Percentiles rank a stretch among this genome's conserved stretches.
These are phyloP conservation scores for Grallaria varia DNA, from an alignment of 2,113 vertebrate species.

Conservation along the genomic window DNA sequence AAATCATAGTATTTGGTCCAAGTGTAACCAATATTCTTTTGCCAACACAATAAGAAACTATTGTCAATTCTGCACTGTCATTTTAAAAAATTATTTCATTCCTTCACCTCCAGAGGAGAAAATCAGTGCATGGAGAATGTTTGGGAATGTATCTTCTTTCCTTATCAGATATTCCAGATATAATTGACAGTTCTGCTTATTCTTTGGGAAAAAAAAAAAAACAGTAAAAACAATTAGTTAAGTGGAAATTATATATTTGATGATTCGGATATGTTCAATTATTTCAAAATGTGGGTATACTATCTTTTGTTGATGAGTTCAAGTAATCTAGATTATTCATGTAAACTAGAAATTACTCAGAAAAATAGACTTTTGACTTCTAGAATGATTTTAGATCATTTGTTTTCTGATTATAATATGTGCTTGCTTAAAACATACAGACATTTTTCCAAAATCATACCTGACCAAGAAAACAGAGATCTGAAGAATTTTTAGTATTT, in stretches of 20 bases:
- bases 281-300: background rate
- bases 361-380: background rate
- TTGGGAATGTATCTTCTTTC: background rate
- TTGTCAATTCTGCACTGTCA: background rate
- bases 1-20: background rate
- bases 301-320: background rate
- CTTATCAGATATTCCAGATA: background rate
- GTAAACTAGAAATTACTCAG: background rate
- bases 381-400: background rate
- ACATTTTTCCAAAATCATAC: background rate
- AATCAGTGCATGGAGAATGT: background rate
- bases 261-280: background rate
- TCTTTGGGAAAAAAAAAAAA: background rate
- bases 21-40: background rate
- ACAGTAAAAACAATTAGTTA: slow-evolving; percentile 17
- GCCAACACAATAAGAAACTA: background rate
- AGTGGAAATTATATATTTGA: background rate
- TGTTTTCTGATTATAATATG: background rate
- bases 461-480: background rate
- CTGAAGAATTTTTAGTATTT: background rate
- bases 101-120: background rate
- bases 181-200: background rate
- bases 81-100: background rate
- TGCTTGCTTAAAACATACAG: background rate
- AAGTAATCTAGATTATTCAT: background rate